These are phyloP conservation scores for Hirtodrosophila duncani DNA, from an alignment of 2,888 invertebrate genomes.

Conservation along the genomic window DNA sequence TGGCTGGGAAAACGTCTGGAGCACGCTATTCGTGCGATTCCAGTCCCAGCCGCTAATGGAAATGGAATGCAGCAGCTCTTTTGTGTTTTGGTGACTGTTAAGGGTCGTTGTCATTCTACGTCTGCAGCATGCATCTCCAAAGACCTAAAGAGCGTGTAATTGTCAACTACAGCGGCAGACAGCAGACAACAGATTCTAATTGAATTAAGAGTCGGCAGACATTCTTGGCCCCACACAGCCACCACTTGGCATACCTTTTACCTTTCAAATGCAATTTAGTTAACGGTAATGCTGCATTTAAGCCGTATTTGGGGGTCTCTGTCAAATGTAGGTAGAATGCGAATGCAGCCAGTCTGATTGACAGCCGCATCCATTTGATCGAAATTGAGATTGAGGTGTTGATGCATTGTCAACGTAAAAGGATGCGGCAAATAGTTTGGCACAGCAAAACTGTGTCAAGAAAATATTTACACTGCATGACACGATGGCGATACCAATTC, in stretches of 20 bases:
- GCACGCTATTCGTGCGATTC: constrained; percentile 24
- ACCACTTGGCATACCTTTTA: constrained; percentile 1
- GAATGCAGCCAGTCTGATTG: constrained; percentile 46
- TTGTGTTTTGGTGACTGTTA: constrained; percentile 11
- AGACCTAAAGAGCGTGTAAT: constrained; percentile 8
- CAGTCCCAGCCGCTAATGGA: constrained; percentile 17
- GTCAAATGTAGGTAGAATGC: constrained; percentile 45
- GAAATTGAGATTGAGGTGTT: constrained; percentile 53
- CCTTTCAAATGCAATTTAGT: constrained; percentile 41
- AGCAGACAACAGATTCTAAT: constrained; percentile 12
- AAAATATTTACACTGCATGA: no score
- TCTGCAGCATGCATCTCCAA: constrained; percentile 19
- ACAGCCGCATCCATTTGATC: constrained; percentile 38
- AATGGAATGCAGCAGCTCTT: constrained; percentile 32
- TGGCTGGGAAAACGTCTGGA: constrained; percentile 37
- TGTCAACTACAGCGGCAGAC: constrained; percentile 1
- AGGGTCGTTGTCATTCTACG: constrained; percentile 31
- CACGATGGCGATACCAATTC: no score
- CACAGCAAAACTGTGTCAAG: not conserved
- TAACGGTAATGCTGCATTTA: constrained; percentile 60
- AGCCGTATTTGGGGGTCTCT: constrained; percentile 57
- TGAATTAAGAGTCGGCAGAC: constrained; percentile 15
- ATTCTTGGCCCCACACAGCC: constrained; percentile 28
- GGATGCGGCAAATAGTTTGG: constrained; percentile 11
- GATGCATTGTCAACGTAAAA: constrained; percentile 39